phyloP scores from a whole-genome alignment of 2,888 invertebrate genomes.

The Lasiommata megera region DNA sequence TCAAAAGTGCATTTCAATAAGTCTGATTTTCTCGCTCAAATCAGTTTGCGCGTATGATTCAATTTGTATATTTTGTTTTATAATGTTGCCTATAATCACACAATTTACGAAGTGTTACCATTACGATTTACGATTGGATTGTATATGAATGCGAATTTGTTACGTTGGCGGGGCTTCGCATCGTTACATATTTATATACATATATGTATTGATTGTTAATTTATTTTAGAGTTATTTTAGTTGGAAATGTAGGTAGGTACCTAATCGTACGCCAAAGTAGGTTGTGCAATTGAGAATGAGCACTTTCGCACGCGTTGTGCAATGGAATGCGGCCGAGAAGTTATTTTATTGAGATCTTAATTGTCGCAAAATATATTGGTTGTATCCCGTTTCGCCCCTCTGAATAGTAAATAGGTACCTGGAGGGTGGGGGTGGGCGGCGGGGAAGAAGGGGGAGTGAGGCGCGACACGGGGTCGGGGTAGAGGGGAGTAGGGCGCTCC shows the following conservation, averaged over 20 bases:
- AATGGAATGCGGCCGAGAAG: constrained; percentile 50
- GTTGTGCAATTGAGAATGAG: constrained; percentile 43
- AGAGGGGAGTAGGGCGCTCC: constrained; percentile 54
- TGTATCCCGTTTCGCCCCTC: constrained; percentile 70
- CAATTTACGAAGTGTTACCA: constrained; percentile 69
- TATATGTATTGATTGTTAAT: constrained; percentile 38
- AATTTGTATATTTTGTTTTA: constrained; percentile 46
- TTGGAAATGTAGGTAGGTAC: constrained; percentile 31
- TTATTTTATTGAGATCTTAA: constrained; percentile 73
- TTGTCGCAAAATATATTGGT: constrained; percentile 76
- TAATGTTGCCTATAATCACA: constrained; percentile 52
- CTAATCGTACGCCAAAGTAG: constrained; percentile 32
- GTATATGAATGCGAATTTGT: constrained; percentile 21
- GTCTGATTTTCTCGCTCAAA: constrained; percentile 57
- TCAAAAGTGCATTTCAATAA: constrained; percentile 62
- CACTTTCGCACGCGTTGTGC: constrained; percentile 50
- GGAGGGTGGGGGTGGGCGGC: constrained; percentile 38
- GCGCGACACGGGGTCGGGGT: constrained; percentile 38
- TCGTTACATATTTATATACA: constrained; percentile 40
- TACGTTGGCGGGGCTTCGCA: constrained; percentile 29
- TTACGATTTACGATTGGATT: constrained; percentile 53
- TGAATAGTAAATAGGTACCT: constrained; percentile 75
- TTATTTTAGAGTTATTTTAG: constrained; percentile 39
- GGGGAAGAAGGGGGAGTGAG: constrained; percentile 33
- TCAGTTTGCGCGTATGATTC: constrained; percentile 49